Conservation (phyloP, 1,140 invertebrate genomes). For the Drosophila carrolli region DNA sequence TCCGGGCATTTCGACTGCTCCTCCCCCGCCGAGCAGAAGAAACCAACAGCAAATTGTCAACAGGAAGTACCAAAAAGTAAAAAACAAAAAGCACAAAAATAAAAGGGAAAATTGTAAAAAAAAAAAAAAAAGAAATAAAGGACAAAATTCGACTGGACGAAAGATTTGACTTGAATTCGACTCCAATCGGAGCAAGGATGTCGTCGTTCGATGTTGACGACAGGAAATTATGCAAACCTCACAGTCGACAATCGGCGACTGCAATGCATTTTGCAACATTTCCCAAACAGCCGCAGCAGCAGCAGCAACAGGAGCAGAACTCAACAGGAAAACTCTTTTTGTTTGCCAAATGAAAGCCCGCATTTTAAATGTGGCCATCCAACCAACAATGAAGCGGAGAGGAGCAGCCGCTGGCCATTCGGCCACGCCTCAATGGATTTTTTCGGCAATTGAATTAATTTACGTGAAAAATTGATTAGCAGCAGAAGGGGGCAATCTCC, state of each 20-base stretch:
- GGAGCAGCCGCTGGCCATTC: constrained; percentile 52
- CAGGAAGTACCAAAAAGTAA: constrained; percentile 74
- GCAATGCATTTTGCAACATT: constrained; percentile 66
- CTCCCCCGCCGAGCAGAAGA: constrained; percentile 37
- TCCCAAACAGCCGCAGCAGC: constrained; percentile 28
- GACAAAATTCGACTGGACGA: constrained; percentile 14
- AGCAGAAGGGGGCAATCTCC: not conserved
- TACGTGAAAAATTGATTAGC: constrained; percentile 83
- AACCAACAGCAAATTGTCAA: constrained; percentile 77
- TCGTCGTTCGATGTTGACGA: constrained; percentile 66
- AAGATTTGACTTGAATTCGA: constrained; percentile 48
- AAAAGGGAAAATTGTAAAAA: constrained; percentile 8
- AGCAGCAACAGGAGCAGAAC: constrained; percentile 11
- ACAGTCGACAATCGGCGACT: constrained; percentile 17
- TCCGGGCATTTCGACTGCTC: constrained; percentile 37
- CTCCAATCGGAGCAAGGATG: constrained; percentile 12
- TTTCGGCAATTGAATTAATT: constrained; percentile 85
- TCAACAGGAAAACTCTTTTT: constrained; percentile 44
- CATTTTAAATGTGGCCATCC: constrained; percentile 74
- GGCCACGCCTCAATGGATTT: constrained; percentile 80
- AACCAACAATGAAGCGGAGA: constrained; percentile 43
- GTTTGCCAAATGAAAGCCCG: constrained; percentile 71
- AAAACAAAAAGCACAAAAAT: constrained; percentile 6
- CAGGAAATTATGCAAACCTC: constrained; percentile 85
- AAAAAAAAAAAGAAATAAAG: constrained; percentile 19